Base-by-base conservation (phyloP, 2,113 vertebrate genomes). In the Chloebia gouldiae region DNA sequence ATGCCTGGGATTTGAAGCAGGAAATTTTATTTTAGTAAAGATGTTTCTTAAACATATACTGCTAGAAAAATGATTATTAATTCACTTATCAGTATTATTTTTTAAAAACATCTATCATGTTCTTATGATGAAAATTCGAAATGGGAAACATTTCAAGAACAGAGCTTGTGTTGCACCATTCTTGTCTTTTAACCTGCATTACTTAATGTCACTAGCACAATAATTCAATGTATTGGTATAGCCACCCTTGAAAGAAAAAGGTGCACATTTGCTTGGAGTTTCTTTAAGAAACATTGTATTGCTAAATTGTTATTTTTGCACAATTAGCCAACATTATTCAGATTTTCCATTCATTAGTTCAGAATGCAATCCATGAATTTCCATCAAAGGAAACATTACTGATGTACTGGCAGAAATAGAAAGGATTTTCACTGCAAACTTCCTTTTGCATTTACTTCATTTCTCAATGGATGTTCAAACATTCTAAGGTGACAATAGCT, bases 211-310 rank as follows among this genome's bases (percentile, higher is more conserved):
- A 54, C 8, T 42, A 69, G 23, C 33, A 77, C 9, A 65, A 44
- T 49, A 86, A 81, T 85, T 45, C 21, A 6, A 31, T 35, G 7
- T 75, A 76, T 70, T 81, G 53, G 54, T 69, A 86, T 4, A 92
- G 42, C 22, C 84, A 91, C 35, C 37, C 56, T 84, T 78, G 60
- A 92, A 96, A 93, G 91, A 88, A 94, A 64, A 87, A 94, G 80
- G 56, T 80, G 44, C 15, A 84, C 82, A 92, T 89, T 72, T 64
- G 31, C 44, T 63, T 79, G 80, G 71, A 77, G 35, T 79, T 95
- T 94, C 81, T 93, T 93, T 82, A 96, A 96, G 71, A 56, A 97
- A 94, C 53, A 69, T 79, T 75, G 50, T 96, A 76, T 60, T 31
- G 24, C 54, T 50, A 92, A 53, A 63, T 83, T 91, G 68, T 54